Base-by-base conservation (phyloP, 2,113 vertebrate species). In the Zosterops borbonicus region DNA sequence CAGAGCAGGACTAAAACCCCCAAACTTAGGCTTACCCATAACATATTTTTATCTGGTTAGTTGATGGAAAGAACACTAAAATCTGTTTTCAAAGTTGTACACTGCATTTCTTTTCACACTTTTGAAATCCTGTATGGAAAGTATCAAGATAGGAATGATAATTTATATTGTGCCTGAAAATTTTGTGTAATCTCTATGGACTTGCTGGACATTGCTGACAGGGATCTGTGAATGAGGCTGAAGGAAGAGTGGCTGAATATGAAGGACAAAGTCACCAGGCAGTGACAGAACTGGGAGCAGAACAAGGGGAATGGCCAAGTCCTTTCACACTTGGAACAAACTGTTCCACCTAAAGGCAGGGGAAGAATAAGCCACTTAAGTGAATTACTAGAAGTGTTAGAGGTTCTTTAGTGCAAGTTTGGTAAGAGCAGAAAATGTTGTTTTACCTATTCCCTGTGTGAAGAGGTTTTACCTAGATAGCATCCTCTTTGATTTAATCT, bases 311-410 rank as follows among this genome's bases (percentile, higher is more conserved):
- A 70, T 2, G 7, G 50, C 79, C 91, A 52, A 56, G n/a, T 81
- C 75, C 56, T 74, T 56, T 81, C 58, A 44, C 47, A 29, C 60
- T 67, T 90, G 64, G 60, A 83, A 83, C 79, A 81, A 93, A 77
- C 75, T 71, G 79, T 90, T 96, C 79, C 52, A 47, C 44, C 83
- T 80, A 70, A 49, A 92, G 50, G 29, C 42, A 87, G 47, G 46
- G 59, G 46, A 73, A 50, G 52, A 46, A 83, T 46, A 60, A 37
- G 14, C 6, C 53, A 39, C 39, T 62, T 42, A 83, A 94, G 55
- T 74, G 52, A 59, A 42, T 83, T 73, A 29, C 35, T 39, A 21
- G 14, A 24, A 24, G 35, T 46, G 5, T 47, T 80, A 28, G 4
- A 56, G 8, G 52, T 41, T 73, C 39, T 80, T 77, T 42, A 22